Percentiles rank a stretch among this genome's conserved stretches.
These are phyloP conservation scores for Aspidiotus destructor DNA, from an alignment of 2,888 invertebrate species.

Conservation along the genomic window DNA sequence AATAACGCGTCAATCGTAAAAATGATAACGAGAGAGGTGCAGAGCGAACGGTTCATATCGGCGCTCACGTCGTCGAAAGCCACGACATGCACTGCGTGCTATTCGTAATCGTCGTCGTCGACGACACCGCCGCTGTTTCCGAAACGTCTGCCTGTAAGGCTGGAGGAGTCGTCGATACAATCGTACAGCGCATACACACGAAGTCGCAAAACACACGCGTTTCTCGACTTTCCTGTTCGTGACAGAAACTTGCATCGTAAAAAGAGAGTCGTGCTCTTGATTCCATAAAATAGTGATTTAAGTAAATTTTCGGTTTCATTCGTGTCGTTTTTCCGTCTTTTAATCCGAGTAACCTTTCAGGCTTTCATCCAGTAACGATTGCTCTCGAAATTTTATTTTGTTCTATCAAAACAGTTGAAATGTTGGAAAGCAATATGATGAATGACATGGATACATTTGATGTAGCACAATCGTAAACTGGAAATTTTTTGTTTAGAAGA, in stretches of 20 bases:
- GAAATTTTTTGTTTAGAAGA: too few relatives aligned
- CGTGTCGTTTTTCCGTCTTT: too few relatives aligned
- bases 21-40: neutral
- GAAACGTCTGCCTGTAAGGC: neutral
- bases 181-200: conserved; percentile 1
- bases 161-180: conserved; percentile 3
- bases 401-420: too few relatives aligned
- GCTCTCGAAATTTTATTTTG: too few relatives aligned
- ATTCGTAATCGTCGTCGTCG: neutral
- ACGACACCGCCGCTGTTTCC: neutral
- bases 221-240: neutral
- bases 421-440: too few relatives aligned
- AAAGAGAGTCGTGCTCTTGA: too few relatives aligned
- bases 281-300: too few relatives aligned
- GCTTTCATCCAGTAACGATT: too few relatives aligned
- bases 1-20: neutral
- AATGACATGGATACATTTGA: too few relatives aligned
- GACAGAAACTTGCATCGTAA: neutral
- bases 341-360: too few relatives aligned
- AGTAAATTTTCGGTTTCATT: too few relatives aligned
- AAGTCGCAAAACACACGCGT: neutral
- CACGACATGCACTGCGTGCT: conserved; percentile 2
- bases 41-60: neutral
- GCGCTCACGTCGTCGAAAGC: neutral
- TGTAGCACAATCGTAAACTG: too few relatives aligned